Conservation (phyloP, 2,888 invertebrate species). For the Patella pellucida region DNA sequence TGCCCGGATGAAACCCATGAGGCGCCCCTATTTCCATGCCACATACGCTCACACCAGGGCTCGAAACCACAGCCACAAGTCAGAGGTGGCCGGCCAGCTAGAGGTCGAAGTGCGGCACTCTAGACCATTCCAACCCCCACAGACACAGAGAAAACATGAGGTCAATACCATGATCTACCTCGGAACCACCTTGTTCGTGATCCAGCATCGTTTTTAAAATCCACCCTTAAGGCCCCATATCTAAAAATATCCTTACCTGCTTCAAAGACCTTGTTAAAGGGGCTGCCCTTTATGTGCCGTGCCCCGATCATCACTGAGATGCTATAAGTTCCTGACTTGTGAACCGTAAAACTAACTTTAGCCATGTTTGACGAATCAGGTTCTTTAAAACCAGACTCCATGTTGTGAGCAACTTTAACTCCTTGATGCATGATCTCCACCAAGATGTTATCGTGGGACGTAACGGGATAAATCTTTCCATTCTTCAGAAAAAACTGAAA, state of each 20-base stretch:
- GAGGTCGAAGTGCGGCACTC: no score
- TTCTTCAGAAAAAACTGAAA: constrained; percentile 74
- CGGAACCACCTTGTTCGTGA: no score
- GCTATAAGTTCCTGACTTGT: constrained; percentile 89
- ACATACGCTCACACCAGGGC: no score
- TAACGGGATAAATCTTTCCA: constrained; percentile 93
- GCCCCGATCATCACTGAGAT: constrained; percentile 87
- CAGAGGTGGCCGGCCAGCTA: no score
- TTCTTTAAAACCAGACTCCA: constrained; percentile 88
- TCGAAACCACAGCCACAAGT: no score
- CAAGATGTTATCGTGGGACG: constrained; percentile 86
- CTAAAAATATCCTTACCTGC: constrained; percentile 74
- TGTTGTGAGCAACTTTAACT: constrained; percentile 84
- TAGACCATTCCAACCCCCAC: no score
- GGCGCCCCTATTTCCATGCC: no score
- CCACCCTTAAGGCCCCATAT: no score
- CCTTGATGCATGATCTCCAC: constrained; percentile 90
- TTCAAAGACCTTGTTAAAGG: constrained; percentile 85
- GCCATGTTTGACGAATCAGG: constrained; percentile 88
- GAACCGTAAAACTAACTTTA: constrained; percentile 91
- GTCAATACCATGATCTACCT: no score
- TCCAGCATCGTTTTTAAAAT: no score
- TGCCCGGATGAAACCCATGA: no score
- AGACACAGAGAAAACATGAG: neutral
- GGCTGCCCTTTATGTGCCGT: constrained; percentile 84